phyloP scores from a whole-genome alignment of 2,113 vertebrate genomes.

The Callipepla californica region DNA sequence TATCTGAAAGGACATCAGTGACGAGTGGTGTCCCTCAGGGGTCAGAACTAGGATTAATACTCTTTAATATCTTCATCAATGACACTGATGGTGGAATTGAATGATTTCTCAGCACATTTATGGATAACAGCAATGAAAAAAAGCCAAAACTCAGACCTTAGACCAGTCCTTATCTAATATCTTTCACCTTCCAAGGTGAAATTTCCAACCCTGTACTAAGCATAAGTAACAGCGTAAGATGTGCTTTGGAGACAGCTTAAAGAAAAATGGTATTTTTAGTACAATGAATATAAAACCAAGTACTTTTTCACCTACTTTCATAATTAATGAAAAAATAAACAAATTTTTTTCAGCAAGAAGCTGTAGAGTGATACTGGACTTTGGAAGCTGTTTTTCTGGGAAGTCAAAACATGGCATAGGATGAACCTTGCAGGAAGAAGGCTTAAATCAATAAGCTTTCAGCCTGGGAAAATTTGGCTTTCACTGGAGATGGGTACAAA shows the following conservation, averaged over 20 bases:
- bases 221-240: background rate
- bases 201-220: background rate
- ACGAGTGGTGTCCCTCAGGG: too few relatives aligned
- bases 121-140: background rate
- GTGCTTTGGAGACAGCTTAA: background rate
- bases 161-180: background rate
- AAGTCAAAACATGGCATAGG: slow-evolving; percentile 17
- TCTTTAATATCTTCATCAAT: too few relatives aligned
- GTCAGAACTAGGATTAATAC: too few relatives aligned
- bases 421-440: slow-evolving; percentile 2
- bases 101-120: too few relatives aligned
- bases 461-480: slow-evolving; percentile 39
- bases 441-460: slow-evolving; percentile 41
- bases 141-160: background rate
- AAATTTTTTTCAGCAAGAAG: rapidly evolving
- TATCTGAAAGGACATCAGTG: too few relatives aligned
- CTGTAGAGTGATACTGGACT: background rate
- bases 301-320: background rate
- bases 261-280: background rate
- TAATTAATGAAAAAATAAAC: background rate
- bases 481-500: background rate
- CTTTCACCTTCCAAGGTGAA: background rate
- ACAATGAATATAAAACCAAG: background rate
- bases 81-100: too few relatives aligned
- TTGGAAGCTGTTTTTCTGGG: slow-evolving; percentile 14